These are phyloP conservation scores for Dolichallabes microphthalmus DNA, from an alignment of 2,113 vertebrate genomes.

Conservation along the genomic window DNA sequence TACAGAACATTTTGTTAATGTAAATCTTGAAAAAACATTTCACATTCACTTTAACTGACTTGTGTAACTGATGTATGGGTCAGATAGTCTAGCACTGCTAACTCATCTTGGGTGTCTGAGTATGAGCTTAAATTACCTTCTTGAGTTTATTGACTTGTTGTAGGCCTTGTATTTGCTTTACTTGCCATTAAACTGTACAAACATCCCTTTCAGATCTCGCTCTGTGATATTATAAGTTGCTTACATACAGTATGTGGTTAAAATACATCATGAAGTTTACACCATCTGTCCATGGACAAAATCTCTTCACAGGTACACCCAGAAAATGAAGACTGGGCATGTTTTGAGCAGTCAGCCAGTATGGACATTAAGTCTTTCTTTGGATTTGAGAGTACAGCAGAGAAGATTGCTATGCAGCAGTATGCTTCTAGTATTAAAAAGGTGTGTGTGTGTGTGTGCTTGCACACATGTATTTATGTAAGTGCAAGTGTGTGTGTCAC, in stretches of 20 bases:
- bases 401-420: slow-evolving; percentile 96
- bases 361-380: slow-evolving; percentile 98
- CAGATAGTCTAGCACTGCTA: not conserved
- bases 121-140: not conserved
- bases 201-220: not conserved
- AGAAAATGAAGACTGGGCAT: slow-evolving; percentile 96
- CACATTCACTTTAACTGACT: not conserved
- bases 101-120: not conserved
- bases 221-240: not conserved
- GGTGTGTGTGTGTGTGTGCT: slow-evolving; percentile 63
- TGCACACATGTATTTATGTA: not conserved
- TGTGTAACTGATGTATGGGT: not conserved
- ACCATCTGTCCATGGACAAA: not conserved
- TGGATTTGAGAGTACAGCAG: slow-evolving; percentile 94
- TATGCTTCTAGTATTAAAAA: slow-evolving; percentile 95
- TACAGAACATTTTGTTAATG: not conserved
- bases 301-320: slow-evolving; percentile 84
- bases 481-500: not conserved
- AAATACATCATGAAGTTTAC: not conserved
- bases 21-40: not conserved
- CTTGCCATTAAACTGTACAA: not conserved
- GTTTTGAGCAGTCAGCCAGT: slow-evolving; percentile 93
- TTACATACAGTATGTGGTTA: not conserved
- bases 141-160: not conserved
- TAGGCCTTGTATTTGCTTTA: not conserved